phyloP scores from a whole-genome alignment of 2,797 vertebrate genomes.

The Acrocephalus scirpaceus region DNA sequence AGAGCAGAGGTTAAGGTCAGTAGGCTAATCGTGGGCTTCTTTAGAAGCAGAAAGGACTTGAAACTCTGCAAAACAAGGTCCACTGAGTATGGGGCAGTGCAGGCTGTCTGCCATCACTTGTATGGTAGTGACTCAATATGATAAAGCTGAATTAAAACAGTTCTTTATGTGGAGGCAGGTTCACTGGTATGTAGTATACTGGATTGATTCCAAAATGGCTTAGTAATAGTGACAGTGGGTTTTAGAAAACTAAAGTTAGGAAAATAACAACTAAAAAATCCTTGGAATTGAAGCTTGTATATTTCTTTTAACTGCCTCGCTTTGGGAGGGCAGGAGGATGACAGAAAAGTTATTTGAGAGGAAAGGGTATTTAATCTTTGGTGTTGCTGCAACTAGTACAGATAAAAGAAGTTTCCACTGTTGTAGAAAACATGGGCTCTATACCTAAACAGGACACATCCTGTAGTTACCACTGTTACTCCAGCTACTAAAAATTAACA shows the following conservation, averaged over 20 bases:
- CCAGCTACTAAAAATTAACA: neutral
- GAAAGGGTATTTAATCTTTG: neutral
- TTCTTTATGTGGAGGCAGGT: neutral
- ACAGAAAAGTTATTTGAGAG: neutral
- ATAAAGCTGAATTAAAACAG: neutral
- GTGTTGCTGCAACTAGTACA: neutral
- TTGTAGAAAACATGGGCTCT: neutral
- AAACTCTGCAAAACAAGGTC: neutral
- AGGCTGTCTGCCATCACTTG: neutral
- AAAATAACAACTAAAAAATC: neutral
- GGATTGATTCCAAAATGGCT: neutral
- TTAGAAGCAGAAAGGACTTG: neutral
- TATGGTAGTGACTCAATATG: accelerated
- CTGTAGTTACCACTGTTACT: neutral
- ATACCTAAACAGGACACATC: neutral
- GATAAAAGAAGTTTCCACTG: neutral
- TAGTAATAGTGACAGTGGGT: neutral
- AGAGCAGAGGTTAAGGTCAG: neutral
- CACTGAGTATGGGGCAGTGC: neutral
- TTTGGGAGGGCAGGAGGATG: neutral
- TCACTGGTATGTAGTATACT: accelerated
- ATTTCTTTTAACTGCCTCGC: neutral
- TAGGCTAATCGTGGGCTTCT: neutral
- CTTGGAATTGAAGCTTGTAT: accelerated
- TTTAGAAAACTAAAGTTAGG: neutral